Evolutionary conservation across 2,797 vertebrate species (phyloP).

Genomic region (Macroramphosus scolopax): DNA sequence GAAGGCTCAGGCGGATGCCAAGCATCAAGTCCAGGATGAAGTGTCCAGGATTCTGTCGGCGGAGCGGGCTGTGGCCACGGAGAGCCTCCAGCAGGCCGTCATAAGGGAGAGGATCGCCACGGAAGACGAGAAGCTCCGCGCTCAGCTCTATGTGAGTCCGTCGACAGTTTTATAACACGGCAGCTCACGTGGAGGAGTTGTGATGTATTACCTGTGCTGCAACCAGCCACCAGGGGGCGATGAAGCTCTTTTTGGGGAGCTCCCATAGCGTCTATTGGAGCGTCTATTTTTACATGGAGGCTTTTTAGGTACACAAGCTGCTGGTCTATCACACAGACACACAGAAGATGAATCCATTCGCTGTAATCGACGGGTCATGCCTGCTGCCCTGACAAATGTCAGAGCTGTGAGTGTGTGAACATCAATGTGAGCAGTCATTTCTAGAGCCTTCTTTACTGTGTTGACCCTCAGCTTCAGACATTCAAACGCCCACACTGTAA

Average conservation of each 20-base stretch:
- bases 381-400: slow-evolving; percentile 62
- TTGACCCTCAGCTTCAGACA: slow-evolving; percentile 30
- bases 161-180: too few relatives aligned
- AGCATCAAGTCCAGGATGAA: slow-evolving; percentile 71
- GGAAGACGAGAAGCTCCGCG: slow-evolving; percentile 84
- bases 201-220: too few relatives aligned
- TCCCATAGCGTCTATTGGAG: too few relatives aligned
- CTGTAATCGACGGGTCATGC: slow-evolving; percentile 60
- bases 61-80: slow-evolving; percentile 76
- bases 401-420: slow-evolving; percentile 29
- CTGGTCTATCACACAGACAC: slow-evolving; percentile 15
- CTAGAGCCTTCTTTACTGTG: slow-evolving; percentile 32
- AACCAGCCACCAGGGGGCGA: too few relatives aligned
- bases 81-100: slow-evolving; percentile 83
- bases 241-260: too few relatives aligned
- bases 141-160: slow-evolving; percentile 83
- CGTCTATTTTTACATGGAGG: slow-evolving; percentile 25
- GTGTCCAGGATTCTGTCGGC: slow-evolving; percentile 80
- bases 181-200: too few relatives aligned
- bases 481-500: too few relatives aligned
- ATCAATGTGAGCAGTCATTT: slow-evolving; percentile 61
- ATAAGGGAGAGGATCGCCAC: slow-evolving; percentile 81
- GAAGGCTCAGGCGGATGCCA: slow-evolving; percentile 56
- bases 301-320: slow-evolving; percentile 13
- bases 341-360: slow-evolving; percentile 25